These are phyloP conservation scores for Ganaspis sp. DNA, from an alignment of 1,140 invertebrate genomes.

Conservation along the genomic window DNA sequence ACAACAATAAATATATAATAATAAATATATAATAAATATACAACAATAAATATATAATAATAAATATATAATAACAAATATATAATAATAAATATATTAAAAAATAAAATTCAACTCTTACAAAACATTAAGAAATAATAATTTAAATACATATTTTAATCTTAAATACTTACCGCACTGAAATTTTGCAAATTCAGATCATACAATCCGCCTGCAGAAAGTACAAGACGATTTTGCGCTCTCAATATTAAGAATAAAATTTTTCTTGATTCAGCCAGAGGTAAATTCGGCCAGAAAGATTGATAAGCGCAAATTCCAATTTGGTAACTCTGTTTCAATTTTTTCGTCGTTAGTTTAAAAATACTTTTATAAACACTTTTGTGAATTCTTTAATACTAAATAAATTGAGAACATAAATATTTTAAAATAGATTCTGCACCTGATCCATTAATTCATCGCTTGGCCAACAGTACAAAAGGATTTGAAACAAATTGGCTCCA, in stretches of 20 bases:
- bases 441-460: neutral
- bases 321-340: neutral
- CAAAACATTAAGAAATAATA: too few species aligned
- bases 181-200: neutral
- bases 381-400: too few species aligned
- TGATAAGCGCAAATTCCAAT: neutral
- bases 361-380: neutral
- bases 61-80: too few species aligned
- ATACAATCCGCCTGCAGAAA: neutral
- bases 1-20: too few species aligned
- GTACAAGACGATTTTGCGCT: neutral
- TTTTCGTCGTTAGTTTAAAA: neutral
- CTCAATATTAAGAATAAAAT: neutral
- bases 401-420: neutral
- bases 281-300: constrained; percentile 3
- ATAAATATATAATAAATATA: too few species aligned
- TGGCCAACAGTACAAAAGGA: constrained; percentile 6
- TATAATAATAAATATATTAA: too few species aligned
- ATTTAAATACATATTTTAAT: too few species aligned
- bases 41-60: too few species aligned
- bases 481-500: neutral
- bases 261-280: neutral
- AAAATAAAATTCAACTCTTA: too few species aligned
- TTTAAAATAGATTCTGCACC: neutral
- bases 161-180: neutral